Evolutionary conservation across 2,113 vertebrate species (phyloP).

Genomic region (Semicossyphus pulcher): DNA sequence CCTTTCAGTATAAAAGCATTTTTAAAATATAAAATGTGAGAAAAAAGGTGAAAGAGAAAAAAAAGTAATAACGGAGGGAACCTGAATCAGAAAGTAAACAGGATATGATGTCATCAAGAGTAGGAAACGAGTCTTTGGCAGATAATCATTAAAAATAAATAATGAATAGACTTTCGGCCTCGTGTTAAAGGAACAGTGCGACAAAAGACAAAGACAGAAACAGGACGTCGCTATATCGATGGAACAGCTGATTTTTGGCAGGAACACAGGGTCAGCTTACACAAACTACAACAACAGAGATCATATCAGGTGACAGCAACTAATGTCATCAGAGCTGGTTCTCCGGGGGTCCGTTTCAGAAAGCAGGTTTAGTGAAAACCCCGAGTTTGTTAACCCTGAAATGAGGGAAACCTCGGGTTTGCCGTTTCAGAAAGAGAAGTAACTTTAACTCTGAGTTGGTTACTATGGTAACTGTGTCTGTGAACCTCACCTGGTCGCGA

Average conservation of each 20-base stretch:
- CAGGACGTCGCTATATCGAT: not conserved
- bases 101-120: constrained; percentile 27
- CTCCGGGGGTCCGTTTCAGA: too few species aligned
- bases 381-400: too few species aligned
- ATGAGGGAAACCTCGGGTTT: too few species aligned
- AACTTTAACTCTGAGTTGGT: too few species aligned
- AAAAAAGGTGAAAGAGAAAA: not conserved
- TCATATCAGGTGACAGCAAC: too few species aligned
- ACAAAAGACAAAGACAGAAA: not conserved
- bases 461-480: too few species aligned
- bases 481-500: too few species aligned
- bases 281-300: not conserved
- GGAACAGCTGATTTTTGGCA: not conserved
- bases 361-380: too few species aligned
- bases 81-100: constrained; percentile 33
- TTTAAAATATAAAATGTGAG: constrained; percentile 5
- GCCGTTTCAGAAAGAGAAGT: too few species aligned
- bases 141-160: constrained; percentile 47
- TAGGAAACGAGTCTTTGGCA: constrained; percentile 45
- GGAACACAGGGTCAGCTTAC: not conserved
- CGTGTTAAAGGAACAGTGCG: not conserved
- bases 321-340: too few species aligned
- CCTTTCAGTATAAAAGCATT: constrained; percentile 52
- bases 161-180: not conserved
- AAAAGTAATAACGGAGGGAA: constrained; percentile 9